These are phyloP conservation scores for Griposia aprilina DNA, from an alignment of 2,888 invertebrate species.

Conservation along the genomic window DNA sequence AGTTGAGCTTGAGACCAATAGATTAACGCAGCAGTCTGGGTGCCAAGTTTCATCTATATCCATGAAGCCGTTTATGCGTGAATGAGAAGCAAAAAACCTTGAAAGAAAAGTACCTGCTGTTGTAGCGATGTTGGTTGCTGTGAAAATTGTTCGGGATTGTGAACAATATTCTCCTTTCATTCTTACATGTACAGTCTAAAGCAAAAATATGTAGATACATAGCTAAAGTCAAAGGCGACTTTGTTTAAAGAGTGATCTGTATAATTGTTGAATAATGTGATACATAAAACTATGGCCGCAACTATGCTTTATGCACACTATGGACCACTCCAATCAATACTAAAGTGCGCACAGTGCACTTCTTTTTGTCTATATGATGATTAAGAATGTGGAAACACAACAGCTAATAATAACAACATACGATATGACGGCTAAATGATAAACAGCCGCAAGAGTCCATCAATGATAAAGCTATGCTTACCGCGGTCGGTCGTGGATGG, in stretches of 20 bases:
- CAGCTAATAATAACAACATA: not conserved
- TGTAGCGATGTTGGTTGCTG: slow-evolving; percentile 11
- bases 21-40: not conserved
- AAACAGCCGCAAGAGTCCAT: too few relatives aligned
- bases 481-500: not conserved
- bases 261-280: not conserved
- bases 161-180: slow-evolving; percentile 10
- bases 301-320: not conserved
- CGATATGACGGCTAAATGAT: not conserved
- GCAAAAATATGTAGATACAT: not conserved
- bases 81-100: too few relatives aligned
- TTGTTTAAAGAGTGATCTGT: not conserved
- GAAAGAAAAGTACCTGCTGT: not conserved
- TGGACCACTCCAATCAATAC: too few relatives aligned
- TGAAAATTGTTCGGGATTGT: slow-evolving; percentile 40
- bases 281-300: not conserved
- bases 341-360: not conserved
- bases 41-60: not conserved
- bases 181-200: not conserved
- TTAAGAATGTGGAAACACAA: too few relatives aligned
- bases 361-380: not conserved
- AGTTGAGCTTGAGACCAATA: too few relatives aligned
- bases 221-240: not conserved
- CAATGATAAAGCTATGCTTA: not conserved
- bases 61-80: not conserved